These are phyloP conservation scores for Nomada hirtipes DNA, from an alignment of 2,888 invertebrate species.

Conservation along the genomic window DNA sequence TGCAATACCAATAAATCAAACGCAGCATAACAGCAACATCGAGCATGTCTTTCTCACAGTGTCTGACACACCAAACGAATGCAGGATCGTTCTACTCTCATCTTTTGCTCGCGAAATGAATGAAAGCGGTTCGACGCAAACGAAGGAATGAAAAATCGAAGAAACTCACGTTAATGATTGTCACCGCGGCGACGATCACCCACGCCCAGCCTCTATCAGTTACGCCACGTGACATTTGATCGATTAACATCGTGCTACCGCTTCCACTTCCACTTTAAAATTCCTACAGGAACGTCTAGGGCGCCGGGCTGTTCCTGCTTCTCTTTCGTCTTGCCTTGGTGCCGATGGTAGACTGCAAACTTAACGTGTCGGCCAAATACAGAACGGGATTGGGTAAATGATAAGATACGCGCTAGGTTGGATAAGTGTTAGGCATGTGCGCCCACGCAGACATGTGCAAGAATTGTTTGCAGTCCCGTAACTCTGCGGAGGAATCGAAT, in stretches of 20 bases:
- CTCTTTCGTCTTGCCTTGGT: constrained; percentile 33
- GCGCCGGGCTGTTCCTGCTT: neutral
- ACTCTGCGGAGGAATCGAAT: neutral
- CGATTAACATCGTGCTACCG: constrained; percentile 2
- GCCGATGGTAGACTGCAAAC: constrained; percentile 49
- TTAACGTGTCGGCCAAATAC: constrained; percentile 37
- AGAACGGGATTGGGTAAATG: constrained; percentile 47
- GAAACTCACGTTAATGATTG: constrained; percentile 75
- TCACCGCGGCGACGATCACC: constrained; percentile 83
- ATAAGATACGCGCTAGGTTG: constrained; percentile 61
- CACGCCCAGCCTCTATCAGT: constrained; percentile 86
- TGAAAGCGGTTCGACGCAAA: neutral
- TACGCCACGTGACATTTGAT: constrained; percentile 50
- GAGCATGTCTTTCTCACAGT: neutral
- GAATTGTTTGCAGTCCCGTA: constrained; percentile 13
- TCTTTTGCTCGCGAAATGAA: neutral
- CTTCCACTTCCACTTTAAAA: neutral
- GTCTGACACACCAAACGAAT: neutral
- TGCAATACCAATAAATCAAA: too few relatives aligned
- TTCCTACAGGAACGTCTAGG: neutral
- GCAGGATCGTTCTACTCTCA: too few relatives aligned
- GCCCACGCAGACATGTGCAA: constrained; percentile 5
- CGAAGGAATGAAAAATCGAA: neutral
- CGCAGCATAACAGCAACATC: too few relatives aligned
- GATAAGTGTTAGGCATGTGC: constrained; percentile 33